A percentile compares a stretch with the other conserved stretches of the same genome.
These are phyloP conservation scores for Saccostrea glomerata DNA, from an alignment of 1,140 invertebrate species.

Conservation along the genomic window DNA sequence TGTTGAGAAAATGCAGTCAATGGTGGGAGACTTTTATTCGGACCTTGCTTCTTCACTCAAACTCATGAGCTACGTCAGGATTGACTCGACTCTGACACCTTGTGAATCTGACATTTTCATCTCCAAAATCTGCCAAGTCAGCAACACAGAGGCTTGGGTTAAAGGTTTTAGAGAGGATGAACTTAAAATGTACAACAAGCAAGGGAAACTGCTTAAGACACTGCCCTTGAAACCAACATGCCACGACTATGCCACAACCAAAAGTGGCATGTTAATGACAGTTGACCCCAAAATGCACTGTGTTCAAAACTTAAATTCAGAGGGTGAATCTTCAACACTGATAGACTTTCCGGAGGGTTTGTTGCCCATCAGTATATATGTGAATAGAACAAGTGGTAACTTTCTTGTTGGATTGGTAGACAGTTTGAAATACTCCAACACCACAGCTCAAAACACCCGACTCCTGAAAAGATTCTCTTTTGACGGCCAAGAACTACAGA, in stretches of 20 bases:
- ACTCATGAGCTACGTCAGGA: conserved; percentile 11
- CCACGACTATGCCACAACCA: background rate
- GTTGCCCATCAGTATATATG: conserved; percentile 16
- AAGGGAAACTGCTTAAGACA: conserved; percentile 1
- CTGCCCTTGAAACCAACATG: background rate
- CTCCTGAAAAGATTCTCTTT: background rate
- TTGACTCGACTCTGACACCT: background rate
- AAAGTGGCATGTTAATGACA: background rate
- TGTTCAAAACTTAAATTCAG: background rate
- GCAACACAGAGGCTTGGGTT: background rate
- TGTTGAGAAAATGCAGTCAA: conserved; percentile 7
- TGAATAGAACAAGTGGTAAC: conserved; percentile 9
- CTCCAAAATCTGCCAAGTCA: conserved; percentile 7
- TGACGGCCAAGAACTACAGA: conserved; percentile 7
- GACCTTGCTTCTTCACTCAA: background rate
- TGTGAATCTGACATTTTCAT: conserved; percentile 25
- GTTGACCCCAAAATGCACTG: background rate
- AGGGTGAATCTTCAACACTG: background rate
- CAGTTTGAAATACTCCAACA: background rate
- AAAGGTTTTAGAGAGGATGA: conserved; percentile 19
- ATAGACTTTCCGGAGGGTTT: background rate
- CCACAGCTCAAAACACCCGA: background rate
- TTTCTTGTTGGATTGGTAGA: background rate
- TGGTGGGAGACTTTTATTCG: conserved; percentile 6
- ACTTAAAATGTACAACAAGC: background rate